Conservation (phyloP, 2,113 vertebrate species). For the Podiceps cristatus region DNA sequence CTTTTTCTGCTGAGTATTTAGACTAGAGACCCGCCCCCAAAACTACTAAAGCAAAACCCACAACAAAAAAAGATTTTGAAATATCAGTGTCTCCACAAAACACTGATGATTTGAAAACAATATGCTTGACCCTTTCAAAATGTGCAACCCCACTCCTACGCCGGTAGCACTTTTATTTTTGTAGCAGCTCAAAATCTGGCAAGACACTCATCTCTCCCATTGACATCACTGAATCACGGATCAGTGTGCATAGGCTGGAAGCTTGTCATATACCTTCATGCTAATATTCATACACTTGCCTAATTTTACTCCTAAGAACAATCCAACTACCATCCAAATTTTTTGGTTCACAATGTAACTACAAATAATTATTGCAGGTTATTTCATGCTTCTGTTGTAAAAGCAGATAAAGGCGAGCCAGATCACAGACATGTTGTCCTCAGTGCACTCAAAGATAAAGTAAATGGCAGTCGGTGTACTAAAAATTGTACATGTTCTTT, state of each 20-base stretch:
- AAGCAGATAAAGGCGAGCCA: background rate
- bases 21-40: background rate
- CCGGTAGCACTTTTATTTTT: conserved; percentile 39
- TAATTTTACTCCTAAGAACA: background rate
- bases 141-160: background rate
- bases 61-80: background rate
- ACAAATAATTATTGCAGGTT: background rate
- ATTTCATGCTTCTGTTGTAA: background rate
- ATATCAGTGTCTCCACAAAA: background rate
- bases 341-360: background rate
- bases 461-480: background rate
- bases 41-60: background rate
- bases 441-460: background rate
- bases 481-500: background rate
- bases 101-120: conserved; percentile 27
- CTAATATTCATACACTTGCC: background rate
- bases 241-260: background rate
- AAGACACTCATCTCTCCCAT: background rate
- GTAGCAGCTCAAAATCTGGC: conserved; percentile 20
- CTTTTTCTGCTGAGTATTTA: background rate
- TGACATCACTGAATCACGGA: conserved; percentile 29
- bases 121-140: conserved; percentile 26
- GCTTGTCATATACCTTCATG: background rate
- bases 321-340: background rate
- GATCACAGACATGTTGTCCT: background rate